phyloP scores from a whole-genome alignment of 2,113 vertebrate genomes.

The Cichladusa arquata region DNA sequence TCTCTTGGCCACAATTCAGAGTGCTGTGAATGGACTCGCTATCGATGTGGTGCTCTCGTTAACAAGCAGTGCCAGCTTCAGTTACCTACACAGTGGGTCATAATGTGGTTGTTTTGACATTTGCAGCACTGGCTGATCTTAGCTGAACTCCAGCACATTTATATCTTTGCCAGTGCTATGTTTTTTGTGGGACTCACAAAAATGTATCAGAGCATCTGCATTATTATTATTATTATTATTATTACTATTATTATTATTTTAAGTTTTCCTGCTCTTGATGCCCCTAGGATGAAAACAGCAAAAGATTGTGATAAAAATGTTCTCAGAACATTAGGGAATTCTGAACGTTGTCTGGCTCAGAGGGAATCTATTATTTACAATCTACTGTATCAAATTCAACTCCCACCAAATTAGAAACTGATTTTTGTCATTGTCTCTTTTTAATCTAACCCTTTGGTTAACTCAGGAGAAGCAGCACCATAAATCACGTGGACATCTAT shows the following conservation, averaged over 20 bases:
- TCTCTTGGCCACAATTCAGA: neutral
- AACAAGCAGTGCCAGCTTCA: neutral
- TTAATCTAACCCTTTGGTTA: constrained; percentile 60
- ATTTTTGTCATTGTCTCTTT: constrained; percentile 47
- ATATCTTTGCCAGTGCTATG: neutral
- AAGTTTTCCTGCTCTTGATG: neutral
- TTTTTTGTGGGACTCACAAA: neutral
- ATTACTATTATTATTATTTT: neutral
- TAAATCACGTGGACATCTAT: constrained; percentile 62
- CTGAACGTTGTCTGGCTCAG: neutral
- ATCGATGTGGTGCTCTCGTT: neutral
- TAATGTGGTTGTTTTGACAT: neutral
- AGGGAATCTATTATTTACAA: constrained; percentile 66
- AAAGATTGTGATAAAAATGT: constrained; percentile 6
- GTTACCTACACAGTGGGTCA: neutral
- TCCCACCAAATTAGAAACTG: constrained; percentile 57
- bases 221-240: neutral
- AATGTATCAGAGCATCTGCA: neutral
- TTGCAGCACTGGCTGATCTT: neutral
- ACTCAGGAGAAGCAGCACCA: constrained; percentile 27
- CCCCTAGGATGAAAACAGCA: neutral
- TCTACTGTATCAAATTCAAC: constrained; percentile 56
- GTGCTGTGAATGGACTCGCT: neutral
- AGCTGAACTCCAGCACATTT: neutral
- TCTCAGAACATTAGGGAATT: constrained; percentile 19